Percentiles rank a stretch among this genome's conserved stretches.
Evolutionary conservation across 2,113 vertebrate genomes (phyloP).

Genomic region (Laticauda laticaudata): DNA sequence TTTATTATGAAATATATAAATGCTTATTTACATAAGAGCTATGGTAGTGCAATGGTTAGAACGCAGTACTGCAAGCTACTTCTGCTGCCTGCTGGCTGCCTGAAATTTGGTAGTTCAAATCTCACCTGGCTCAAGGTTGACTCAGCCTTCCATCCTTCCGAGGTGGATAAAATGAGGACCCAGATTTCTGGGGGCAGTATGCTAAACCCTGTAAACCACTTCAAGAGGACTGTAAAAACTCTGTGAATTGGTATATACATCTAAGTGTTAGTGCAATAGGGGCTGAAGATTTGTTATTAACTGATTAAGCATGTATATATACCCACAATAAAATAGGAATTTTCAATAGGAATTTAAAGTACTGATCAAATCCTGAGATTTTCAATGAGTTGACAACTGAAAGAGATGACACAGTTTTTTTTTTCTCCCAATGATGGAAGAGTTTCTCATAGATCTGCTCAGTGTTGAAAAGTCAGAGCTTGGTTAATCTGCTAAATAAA

Average conservation of each 20-base stretch:
- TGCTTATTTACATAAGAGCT: background rate
- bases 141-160: too few relatives aligned
- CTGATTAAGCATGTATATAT: background rate
- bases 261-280: background rate
- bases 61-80: too few relatives aligned
- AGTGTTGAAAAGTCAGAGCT: background rate
- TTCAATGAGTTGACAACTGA: background rate
- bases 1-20: background rate
- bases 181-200: too few relatives aligned
- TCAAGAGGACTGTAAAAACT: too few relatives aligned
- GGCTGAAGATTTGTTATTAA: background rate
- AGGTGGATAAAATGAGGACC: too few relatives aligned
- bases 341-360: background rate
- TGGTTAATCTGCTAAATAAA: background rate
- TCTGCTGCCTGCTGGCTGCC: too few relatives aligned
- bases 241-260: too few relatives aligned
- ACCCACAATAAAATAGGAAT: background rate
- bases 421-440: background rate
- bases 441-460: background rate
- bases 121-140: too few relatives aligned
- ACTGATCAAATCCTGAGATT: background rate
- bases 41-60: too few relatives aligned
- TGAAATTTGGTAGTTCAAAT: too few relatives aligned
- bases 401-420: background rate
- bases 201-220: too few relatives aligned